phyloP scores from a whole-genome alignment of 2,113 vertebrate species.

The Halichoeres trimaculatus region DNA sequence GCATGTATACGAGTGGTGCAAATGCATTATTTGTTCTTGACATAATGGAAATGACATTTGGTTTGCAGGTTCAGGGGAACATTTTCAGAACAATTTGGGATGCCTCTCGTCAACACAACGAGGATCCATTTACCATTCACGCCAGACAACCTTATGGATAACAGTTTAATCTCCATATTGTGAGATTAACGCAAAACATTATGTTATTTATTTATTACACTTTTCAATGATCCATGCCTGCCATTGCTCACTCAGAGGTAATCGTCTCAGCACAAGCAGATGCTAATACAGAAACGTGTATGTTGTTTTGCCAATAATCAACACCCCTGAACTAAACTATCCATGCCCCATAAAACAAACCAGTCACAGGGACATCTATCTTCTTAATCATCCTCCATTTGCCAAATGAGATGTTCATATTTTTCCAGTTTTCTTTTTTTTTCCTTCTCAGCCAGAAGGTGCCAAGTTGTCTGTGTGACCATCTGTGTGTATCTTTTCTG shows the following conservation, averaged over 20 bases:
- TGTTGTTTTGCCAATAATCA: slow-evolving; percentile 68
- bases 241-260: slow-evolving; percentile 50
- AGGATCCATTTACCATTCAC: slow-evolving; percentile 8
- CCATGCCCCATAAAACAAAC: slow-evolving; percentile 68
- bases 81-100: slow-evolving; percentile 23
- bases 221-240: slow-evolving; percentile 40
- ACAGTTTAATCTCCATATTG: neutral
- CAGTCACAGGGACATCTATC: slow-evolving; percentile 56
- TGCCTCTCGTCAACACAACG: slow-evolving; percentile 19
- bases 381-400: slow-evolving; percentile 59
- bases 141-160: neutral
- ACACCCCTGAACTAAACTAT: slow-evolving; percentile 58
- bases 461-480: slow-evolving; percentile 65
- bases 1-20: slow-evolving; percentile 11
- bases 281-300: slow-evolving; percentile 54
- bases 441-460: slow-evolving; percentile 39
- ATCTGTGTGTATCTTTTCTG: slow-evolving; percentile 62
- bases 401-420: slow-evolving; percentile 67
- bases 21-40: slow-evolving; percentile 40
- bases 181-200: neutral
- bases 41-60: slow-evolving; percentile 35
- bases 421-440: slow-evolving; percentile 36
- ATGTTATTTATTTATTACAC: slow-evolving; percentile 24
- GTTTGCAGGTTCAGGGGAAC: neutral
- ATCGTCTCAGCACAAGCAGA: slow-evolving; percentile 45